A percentile compares a stretch with the other conserved stretches of the same genome.
These are phyloP conservation scores for Heteromurus nitidus DNA, from an alignment of 2,888 invertebrate genomes.

Conservation along the genomic window DNA sequence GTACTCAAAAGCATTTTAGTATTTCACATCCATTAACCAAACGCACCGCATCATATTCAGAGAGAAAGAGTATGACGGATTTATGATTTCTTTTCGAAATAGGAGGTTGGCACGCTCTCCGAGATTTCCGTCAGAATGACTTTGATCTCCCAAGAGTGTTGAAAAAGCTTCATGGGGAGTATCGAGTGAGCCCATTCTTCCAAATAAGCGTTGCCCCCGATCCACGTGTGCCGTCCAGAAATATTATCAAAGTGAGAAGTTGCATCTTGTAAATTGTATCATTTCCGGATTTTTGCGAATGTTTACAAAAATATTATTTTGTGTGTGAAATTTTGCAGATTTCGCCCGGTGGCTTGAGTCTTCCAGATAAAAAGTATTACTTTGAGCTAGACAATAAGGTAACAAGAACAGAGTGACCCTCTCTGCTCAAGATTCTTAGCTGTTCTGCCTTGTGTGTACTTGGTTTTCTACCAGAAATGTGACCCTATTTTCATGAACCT, in stretches of 20 bases:
- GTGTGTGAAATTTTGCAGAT: conserved; percentile 75
- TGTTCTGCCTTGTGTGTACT: not conserved
- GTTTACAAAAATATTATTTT: conserved; percentile 16
- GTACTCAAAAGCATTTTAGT: conserved; percentile 76
- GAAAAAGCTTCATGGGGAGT: conserved; percentile 71
- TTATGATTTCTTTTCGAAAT: conserved; percentile 62
- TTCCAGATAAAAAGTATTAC: conserved; percentile 78
- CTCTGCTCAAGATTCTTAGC: too few species aligned
- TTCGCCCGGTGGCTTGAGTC: conserved; percentile 78
- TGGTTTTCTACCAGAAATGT: too few species aligned
- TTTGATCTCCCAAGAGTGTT: conserved; percentile 69
- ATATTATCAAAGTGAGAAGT: conserved; percentile 76
- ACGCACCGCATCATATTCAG: too few species aligned
- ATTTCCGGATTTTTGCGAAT: too few species aligned
- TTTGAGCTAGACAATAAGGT: conserved; percentile 76
- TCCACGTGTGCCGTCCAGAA: conserved; percentile 76
- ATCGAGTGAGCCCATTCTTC: conserved; percentile 78
- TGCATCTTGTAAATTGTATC: not conserved
- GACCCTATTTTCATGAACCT: too few species aligned
- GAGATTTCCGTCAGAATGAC: conserved; percentile 74
- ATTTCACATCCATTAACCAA: too few species aligned
- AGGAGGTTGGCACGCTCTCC: conserved; percentile 79
- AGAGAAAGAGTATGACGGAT: too few species aligned
- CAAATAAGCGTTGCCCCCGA: conserved; percentile 78
- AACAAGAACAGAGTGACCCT: too few species aligned